Percentiles rank a stretch among this genome's conserved stretches.
phyloP scores from a whole-genome alignment of 2,113 vertebrate species.

The Ochotona curzoniae region DNA sequence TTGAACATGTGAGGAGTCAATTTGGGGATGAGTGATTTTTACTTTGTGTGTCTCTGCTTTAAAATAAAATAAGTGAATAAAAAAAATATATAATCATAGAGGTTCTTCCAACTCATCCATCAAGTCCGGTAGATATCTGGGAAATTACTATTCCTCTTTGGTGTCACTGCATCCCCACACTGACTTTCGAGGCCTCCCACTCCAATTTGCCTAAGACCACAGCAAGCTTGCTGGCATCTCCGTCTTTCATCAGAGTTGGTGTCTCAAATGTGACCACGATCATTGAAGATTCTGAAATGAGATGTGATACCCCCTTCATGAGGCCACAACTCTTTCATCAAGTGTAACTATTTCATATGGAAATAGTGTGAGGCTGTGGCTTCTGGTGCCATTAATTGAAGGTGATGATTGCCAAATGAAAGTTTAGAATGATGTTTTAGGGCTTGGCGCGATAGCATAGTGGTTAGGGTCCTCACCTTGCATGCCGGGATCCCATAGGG shows the following conservation, averaged over 20 bases:
- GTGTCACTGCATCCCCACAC: not conserved
- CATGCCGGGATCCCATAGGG: too few relatives aligned
- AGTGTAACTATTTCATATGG: not conserved
- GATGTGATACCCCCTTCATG: not conserved
- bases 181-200: not conserved
- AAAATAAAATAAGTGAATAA: too few relatives aligned
- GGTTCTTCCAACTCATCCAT: too few relatives aligned
- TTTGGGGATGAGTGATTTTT: too few relatives aligned
- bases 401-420: not conserved
- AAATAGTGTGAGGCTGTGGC: not conserved
- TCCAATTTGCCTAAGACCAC: not conserved
- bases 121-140: not conserved
- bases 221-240: not conserved
- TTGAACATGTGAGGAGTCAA: too few relatives aligned
- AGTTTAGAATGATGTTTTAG: not conserved
- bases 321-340: not conserved
- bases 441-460: too few relatives aligned
- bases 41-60: too few relatives aligned
- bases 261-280: not conserved
- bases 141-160: not conserved
- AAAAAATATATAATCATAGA: too few relatives aligned
- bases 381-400: not conserved
- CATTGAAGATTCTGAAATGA: not conserved
- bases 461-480: too few relatives aligned
- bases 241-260: not conserved